Base-by-base conservation (phyloP, 1,140 invertebrate genomes). In the Halesus radiatus region DNA sequence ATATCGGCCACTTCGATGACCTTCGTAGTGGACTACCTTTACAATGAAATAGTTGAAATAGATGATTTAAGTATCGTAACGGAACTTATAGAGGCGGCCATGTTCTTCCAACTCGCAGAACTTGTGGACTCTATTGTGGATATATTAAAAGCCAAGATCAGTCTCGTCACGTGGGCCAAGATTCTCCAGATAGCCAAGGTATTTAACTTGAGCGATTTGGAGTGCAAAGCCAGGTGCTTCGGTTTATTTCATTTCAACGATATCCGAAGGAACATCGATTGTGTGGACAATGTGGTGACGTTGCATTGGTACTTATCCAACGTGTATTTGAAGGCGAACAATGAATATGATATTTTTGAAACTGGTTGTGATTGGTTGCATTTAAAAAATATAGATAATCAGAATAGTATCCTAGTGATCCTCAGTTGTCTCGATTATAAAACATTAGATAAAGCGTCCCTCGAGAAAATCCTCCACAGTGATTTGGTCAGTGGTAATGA, bases 261-360 rank as follows among this genome's bases (percentile, higher is more conserved):
- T 20, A 54, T 83, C 10, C 72, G 73, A 66, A 56, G 73, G 18
- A 70, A 80, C 23, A 74, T 83, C 22, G 29, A 68, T 10, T 54
- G 53, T 15, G 75, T 83, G 4, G 58, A 77, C 4, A 50, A 73
- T 75, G 22, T 78, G 5, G n/a, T 53, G 6, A 73, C 18, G 5
- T 53, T 83, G 23, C 52, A 76, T 73, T 83, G 82, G 80, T 83
- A 83, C 29, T 75, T 83, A 66, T 83, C 80, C 26, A 80, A 83
- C 60, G 13, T 52, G 26, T 74, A 79, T 75, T 80, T 83, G 77
- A 79, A 83, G 54, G 50, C 53, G 3, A 50, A 50, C 22, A 37
- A 75, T 53, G 82, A 83, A 80, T 62, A 56, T 45, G 72, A 83
- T 32, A 66, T 83, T 15, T 83, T 83, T 29, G 22, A 77, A 56